Evolutionary conservation across 2,113 vertebrate species (phyloP).

Genomic region (Sciurus niger): DNA sequence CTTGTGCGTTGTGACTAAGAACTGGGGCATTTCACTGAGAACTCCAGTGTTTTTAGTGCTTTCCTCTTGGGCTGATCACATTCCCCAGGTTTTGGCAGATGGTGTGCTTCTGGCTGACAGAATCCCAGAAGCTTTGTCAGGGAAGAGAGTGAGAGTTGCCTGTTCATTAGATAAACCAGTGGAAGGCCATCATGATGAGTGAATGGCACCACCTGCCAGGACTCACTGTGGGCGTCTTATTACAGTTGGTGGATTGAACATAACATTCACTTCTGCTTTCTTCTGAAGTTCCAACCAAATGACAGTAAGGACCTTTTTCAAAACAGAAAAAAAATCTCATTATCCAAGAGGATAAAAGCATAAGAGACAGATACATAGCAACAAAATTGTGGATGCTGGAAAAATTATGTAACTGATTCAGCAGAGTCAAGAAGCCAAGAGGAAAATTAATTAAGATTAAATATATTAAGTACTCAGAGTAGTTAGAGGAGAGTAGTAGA

Average conservation of each 20-base stretch:
- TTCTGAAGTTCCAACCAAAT: not conserved
- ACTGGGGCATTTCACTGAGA: not conserved
- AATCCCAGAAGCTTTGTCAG: not conserved
- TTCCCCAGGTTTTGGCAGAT: not conserved
- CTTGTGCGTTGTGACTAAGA: not conserved
- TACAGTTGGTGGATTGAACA: not conserved
- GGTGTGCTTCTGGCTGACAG: not conserved
- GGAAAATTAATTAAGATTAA: not conserved
- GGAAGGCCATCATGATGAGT: accelerated
- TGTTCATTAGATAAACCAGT: not conserved
- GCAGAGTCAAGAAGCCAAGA: not conserved
- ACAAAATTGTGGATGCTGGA: not conserved
- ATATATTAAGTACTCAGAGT: not conserved
- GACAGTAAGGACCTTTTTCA: not conserved
- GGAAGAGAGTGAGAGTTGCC: not conserved
- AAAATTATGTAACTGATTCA: not conserved
- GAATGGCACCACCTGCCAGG: too few species aligned
- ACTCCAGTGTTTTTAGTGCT: not conserved
- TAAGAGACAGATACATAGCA: not conserved
- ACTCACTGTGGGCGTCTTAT: not conserved
- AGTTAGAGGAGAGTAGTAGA: not conserved
- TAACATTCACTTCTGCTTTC: not conserved
- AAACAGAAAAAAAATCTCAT: not conserved
- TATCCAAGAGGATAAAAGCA: not conserved
- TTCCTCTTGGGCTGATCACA: not conserved